Base-by-base conservation (phyloP, 2,888 invertebrate genomes). In the Eupithecia insigniata region DNA sequence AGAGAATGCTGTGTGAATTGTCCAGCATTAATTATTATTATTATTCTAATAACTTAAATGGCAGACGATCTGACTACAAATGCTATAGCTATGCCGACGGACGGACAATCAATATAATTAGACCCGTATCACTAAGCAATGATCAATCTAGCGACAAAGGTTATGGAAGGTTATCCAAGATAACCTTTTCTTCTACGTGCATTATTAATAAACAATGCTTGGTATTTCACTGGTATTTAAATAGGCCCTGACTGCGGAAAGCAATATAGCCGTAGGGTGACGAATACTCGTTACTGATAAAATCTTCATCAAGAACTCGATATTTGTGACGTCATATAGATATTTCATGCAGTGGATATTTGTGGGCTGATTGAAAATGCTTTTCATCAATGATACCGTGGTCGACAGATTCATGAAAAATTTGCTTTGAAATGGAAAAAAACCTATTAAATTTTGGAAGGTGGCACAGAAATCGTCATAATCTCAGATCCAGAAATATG, bases 81-180 rank as follows among this genome's bases (percentile, higher is more conserved):
- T n/a, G 8, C 30, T 18, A n/a, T 60, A 60, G 60, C n/a, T 64
- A 39, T n/a, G 51, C 22, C 26, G 69, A 43, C 18, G 68, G 46
- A 26, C 46, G 22, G 36, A 36, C 62, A 69, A 67, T 73, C 64
- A 62, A 55, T 70, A 71, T 71, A 74, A 66, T 69, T 66, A 62
- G 34, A 55, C 43, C 58, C 66, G 55, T 67, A 71, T 73, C 67
- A 39, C 67, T 60, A 64, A 62, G 67, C 64, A 72, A 66, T 68
- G 72, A 67, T 75, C 68, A 75, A 61, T 73, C 43, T 68, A 70
- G 66, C 55, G 34, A 65, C 67, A 70, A 74, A 77, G 76, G 75
- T 77, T 74, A 61, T 22, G 10, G 69, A 75, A 78, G 78, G 78
- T 78, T 78, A 78, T 70, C 74, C 76, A 66, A 67, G 72, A 64